A percentile compares a stretch with the other conserved stretches of the same genome.
These are phyloP conservation scores for Ellobium chinense DNA, from an alignment of 2,888 invertebrate species.

Conservation along the genomic window DNA sequence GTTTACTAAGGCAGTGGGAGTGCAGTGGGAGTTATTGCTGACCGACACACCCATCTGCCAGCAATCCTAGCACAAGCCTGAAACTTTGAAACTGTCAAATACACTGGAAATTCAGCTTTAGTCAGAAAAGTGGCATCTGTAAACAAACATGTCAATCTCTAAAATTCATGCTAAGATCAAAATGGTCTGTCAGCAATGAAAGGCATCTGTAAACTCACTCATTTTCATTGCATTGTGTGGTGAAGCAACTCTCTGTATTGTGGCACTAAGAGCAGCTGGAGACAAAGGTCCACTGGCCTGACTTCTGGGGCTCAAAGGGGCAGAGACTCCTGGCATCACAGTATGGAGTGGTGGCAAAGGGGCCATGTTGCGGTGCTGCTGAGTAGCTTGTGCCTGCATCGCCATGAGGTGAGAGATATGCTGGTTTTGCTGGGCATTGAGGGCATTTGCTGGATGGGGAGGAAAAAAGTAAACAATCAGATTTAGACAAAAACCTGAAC, in stretches of 20 bases:
- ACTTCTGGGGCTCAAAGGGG: slow-evolving; percentile 29
- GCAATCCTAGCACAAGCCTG: too few species aligned
- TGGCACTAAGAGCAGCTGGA: slow-evolving; percentile 49
- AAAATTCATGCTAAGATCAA: too few species aligned
- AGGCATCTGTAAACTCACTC: too few species aligned
- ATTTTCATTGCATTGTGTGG: slow-evolving; percentile 39
- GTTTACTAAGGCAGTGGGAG: too few species aligned
- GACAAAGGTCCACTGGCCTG: slow-evolving; percentile 56
- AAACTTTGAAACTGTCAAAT: too few species aligned
- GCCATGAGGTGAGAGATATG: slow-evolving; percentile 15
- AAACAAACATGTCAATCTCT: too few species aligned
- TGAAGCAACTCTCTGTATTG: slow-evolving; percentile 48
- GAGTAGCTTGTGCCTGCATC: slow-evolving; percentile 5
- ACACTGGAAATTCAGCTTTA: too few species aligned
- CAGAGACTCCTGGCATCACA: neutral
- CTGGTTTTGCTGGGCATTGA: slow-evolving; percentile 21
- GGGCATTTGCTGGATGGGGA: slow-evolving; percentile 8
- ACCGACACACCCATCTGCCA: too few species aligned
- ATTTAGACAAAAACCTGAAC: neutral
- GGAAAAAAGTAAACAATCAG: neutral
- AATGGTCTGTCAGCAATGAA: too few species aligned
- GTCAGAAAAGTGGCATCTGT: too few species aligned
- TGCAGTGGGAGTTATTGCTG: too few species aligned
- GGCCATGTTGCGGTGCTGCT: slow-evolving; percentile 16
- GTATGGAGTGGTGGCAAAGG: slow-evolving; percentile 1